These are phyloP conservation scores for Chrysocyon brachyurus DNA, from an alignment of 2,797 vertebrate genomes.

Conservation along the genomic window DNA sequence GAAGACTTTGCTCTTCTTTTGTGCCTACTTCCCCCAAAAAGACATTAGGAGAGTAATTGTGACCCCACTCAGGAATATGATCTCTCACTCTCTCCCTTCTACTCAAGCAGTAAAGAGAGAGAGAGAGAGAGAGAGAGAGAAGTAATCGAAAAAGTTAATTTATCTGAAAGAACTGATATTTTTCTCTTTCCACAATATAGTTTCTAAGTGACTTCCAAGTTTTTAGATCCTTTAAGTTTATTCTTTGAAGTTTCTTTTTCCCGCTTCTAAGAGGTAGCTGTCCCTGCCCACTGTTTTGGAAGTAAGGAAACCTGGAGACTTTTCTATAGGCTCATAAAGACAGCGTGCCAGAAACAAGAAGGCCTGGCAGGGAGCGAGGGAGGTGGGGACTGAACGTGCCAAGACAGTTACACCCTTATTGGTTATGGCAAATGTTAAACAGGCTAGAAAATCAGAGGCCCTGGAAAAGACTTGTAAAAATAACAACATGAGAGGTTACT, in stretches of 20 bases:
- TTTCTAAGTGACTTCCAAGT: background rate
- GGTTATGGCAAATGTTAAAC: constrained; percentile 36
- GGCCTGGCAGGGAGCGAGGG: background rate
- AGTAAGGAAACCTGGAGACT: background rate
- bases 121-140: background rate
- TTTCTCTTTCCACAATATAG: background rate
- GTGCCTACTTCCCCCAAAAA: background rate
- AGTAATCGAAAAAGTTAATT: background rate
- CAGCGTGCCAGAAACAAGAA: background rate
- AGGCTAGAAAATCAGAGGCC: constrained; percentile 41
- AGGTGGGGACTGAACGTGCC: background rate
- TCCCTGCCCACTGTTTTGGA: constrained; percentile 36
- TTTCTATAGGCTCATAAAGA: constrained; percentile 42
- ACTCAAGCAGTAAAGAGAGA: background rate
- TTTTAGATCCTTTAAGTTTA: constrained; percentile 48
- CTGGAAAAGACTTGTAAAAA: constrained; percentile 62
- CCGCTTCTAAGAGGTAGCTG: constrained; percentile 3
- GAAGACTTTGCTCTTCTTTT: background rate
- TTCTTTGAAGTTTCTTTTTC: background rate
- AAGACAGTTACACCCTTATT: background rate
- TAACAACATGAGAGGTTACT: background rate
- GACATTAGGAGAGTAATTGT: background rate
- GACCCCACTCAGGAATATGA: background rate
- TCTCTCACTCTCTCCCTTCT: background rate
- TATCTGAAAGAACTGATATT: background rate